Percentiles rank a stretch among this genome's conserved stretches.
phyloP scores from a whole-genome alignment of 1,140 invertebrate genomes.

The Asobara japonica region DNA sequence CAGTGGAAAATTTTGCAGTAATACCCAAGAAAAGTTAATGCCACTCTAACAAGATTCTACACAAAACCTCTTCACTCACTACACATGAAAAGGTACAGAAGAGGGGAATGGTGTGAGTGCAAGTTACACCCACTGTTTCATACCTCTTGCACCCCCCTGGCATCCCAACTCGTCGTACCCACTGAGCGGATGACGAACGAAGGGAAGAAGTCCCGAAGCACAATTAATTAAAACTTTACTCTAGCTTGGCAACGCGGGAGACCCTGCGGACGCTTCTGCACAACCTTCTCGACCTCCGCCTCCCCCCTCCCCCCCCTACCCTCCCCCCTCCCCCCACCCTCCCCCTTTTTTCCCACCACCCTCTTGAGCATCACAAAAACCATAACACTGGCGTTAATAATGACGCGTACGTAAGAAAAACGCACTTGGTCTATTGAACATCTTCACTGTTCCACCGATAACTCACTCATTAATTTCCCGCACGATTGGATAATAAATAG shows the following conservation, averaged over 20 bases:
- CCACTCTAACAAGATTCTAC: constrained; percentile 14
- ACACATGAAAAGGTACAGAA: neutral
- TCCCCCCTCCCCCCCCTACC: neutral
- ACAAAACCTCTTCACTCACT: constrained; percentile 8
- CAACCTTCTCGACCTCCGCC: neutral
- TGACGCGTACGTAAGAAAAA: neutral
- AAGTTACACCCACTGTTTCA: neutral
- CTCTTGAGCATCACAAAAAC: neutral
- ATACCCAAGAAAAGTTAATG: constrained; percentile 11
- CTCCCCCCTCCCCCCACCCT: neutral
- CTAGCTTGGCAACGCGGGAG: neutral
- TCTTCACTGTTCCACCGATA: neutral
- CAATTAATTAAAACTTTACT: constrained; percentile 32
- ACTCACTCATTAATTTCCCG: neutral
- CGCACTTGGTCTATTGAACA: neutral
- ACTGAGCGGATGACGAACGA: neutral
- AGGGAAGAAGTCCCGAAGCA: constrained; percentile 22
- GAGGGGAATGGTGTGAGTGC: neutral
- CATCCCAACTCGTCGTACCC: neutral
- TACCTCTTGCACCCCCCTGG: neutral
- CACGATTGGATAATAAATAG: neutral
- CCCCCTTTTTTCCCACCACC: neutral
- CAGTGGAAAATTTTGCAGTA: constrained; percentile 10
- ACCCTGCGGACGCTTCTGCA: neutral
- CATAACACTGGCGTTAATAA: neutral